Base-by-base conservation (phyloP, 2,797 vertebrate species). In the Girardinus metallicus region DNA sequence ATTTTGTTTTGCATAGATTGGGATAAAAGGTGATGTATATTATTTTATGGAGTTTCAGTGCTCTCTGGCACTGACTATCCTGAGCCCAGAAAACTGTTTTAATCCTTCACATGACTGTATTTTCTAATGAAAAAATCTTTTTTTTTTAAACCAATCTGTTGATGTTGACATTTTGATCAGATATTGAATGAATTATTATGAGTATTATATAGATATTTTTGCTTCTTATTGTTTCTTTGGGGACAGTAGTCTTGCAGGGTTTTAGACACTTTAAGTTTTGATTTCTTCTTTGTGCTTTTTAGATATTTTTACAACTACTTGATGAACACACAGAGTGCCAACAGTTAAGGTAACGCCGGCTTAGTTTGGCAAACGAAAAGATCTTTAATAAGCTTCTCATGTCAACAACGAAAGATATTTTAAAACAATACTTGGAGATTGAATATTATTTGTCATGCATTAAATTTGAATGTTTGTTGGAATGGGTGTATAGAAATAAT, bases 201-300 rank as follows among this genome's bases (percentile, higher is more conserved):
- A 93, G 92, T 94, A 92, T 95, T 92, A 87, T 89, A 82, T 86
- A 76, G 77, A 74, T 70, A 79, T 74, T 51, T 86, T 79, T 79
- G n/a, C 29, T 86, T 55, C 47, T 73, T 44, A 39, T 76, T 82
- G 84, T 89, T 87, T 89, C 49, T 76, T 80, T 36, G 75, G 85
- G 83, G 84, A 86, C 80, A 80, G 78, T 81, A 75, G 89, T 85
- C 85, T 82, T 89, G 43, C 64, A 70, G 70, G 68, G 44, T 74
- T 86, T 88, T 87, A 46, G 81, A 87, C 74, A 88, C 83, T 86
- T 79, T 84, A 49, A 68, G 21, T 78, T 89, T 88, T 88, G 85
- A 68, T 91, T 90, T 83, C 39, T 29, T 57, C 39, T 75, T 75
- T 12, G 53, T 51, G 21, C 74, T 80, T 55, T 85, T 87, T 82